Base-by-base conservation (phyloP, 2,797 vertebrate species). In the Leuciscus waleckii region DNA sequence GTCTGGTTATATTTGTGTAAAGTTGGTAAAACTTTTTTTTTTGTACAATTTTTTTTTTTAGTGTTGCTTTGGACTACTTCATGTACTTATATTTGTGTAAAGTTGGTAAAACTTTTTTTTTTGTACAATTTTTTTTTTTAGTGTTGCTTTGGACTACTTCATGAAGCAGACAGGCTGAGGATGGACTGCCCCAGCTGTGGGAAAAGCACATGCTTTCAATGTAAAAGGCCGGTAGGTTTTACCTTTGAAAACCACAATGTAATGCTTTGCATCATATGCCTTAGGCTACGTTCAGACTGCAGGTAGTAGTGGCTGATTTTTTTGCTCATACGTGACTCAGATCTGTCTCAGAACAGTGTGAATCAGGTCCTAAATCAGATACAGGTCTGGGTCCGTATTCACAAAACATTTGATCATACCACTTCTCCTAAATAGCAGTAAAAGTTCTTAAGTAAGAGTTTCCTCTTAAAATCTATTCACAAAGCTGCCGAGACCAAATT, bases 161-260 rank as follows among this genome's bases (percentile, higher is more conserved):
- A 96, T 77, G 95, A 96, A 56, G 90, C 89, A 0, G 88, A 94
- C 61, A 61, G 90, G 26, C 83, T 96, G 83, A 92, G 94, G 89
- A 95, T 96, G 94, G 94, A 96, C 89, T 96, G 95, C 89, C 95
- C 95, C 2, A 94, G 91, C 86, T 96, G 95, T 86, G 89, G 87
- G 79, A 96, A 96, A 91, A 96, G 94, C 75, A 95, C 95, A 85
- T 96, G 95, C 85, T 95, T 92, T 65, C 90, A 91, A 49, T 96
- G 95, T 89, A 93, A 94, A 89, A 90, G 90, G 85, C 92, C 95
- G 86, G 95, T 96, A 92, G 92, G 95, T 85, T 65, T 43, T 78
- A 8, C 61, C 41, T 56, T 35, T 43, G 21, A 23, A 37, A 83
- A 35, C 63, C 6, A 35, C 41, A 83, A 29, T 26, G 2, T 26